Percentiles rank a stretch among this genome's conserved stretches.
Evolutionary conservation across 2,797 vertebrate species (phyloP).

Genomic region (Gymnodraco acuticeps): DNA sequence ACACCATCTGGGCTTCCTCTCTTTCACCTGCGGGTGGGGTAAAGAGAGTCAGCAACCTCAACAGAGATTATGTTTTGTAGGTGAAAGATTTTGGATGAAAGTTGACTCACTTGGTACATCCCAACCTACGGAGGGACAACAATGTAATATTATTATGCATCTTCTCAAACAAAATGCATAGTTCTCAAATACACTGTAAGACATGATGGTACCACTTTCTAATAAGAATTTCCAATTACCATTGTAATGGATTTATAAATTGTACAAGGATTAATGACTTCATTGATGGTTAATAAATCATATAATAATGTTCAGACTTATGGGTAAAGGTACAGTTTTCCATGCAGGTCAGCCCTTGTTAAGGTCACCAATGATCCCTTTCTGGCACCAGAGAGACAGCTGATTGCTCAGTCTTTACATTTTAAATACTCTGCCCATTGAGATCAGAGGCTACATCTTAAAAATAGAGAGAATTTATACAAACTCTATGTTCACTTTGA

Average conservation of each 20-base stretch:
- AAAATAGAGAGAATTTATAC: background rate
- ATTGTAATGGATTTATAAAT: background rate
- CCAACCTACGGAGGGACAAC: slow-evolving; percentile 57
- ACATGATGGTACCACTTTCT: background rate
- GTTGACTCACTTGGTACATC: slow-evolving; percentile 61
- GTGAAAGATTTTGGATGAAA: background rate
- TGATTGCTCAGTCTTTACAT: background rate
- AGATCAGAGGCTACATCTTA: background rate
- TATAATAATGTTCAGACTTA: background rate
- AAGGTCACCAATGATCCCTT: background rate
- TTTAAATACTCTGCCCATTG: background rate
- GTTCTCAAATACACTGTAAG: background rate
- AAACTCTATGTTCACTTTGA: background rate
- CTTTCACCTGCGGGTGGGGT: slow-evolving; percentile 58
- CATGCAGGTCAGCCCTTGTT: background rate
- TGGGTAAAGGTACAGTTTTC: background rate
- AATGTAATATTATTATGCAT: slow-evolving; percentile 4
- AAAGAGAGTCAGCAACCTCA: background rate
- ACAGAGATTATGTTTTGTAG: background rate
- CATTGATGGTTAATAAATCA: background rate
- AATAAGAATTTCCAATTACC: background rate
- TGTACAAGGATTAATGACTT: background rate
- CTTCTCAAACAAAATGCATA: background rate
- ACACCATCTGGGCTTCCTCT: slow-evolving; percentile 73
- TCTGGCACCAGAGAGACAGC: background rate